Conservation (phyloP, 2,797 vertebrate genomes). For the Ambastaia sidthimunki region DNA sequence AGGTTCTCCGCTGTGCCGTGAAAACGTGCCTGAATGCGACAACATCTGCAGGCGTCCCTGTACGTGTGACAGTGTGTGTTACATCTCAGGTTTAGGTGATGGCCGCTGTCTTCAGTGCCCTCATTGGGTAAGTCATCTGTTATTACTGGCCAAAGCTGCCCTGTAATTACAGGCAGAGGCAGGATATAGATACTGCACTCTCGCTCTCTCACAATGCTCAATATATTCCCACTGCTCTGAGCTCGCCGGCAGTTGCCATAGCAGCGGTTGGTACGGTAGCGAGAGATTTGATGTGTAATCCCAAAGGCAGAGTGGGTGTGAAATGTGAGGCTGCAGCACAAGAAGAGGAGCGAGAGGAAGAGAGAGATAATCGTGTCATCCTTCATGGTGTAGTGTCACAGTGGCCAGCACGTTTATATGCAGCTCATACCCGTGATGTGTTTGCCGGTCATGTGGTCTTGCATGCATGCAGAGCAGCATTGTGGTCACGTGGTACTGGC, state of each 20-base stretch:
- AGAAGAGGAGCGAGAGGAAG: conserved; percentile 39
- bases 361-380: conserved; percentile 38
- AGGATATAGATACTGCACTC: conserved; percentile 61
- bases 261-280: conserved; percentile 75
- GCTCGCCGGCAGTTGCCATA: conserved; percentile 80
- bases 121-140: conserved; percentile 39
- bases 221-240: conserved; percentile 57
- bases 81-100: not conserved
- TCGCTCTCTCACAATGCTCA: conserved; percentile 57
- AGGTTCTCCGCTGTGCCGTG: not conserved
- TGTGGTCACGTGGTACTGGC: not conserved
- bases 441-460: conserved; percentile 11
- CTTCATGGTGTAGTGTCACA: conserved; percentile 36
- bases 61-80: not conserved
- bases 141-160: conserved; percentile 48
- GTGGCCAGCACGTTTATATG: not conserved
- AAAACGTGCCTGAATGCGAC: not conserved
- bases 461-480: not conserved
- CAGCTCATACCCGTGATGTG: conserved; percentile 5
- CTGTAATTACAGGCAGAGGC: conserved; percentile 57
- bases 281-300: conserved; percentile 77
- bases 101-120: conserved; percentile 33
- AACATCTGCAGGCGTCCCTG: not conserved
- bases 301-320: conserved; percentile 71
- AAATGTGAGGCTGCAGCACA: conserved; percentile 73